A percentile compares a stretch with the other conserved stretches of the same genome.
phyloP scores from a whole-genome alignment of 2,888 invertebrate species.

The Volucella inanis region DNA sequence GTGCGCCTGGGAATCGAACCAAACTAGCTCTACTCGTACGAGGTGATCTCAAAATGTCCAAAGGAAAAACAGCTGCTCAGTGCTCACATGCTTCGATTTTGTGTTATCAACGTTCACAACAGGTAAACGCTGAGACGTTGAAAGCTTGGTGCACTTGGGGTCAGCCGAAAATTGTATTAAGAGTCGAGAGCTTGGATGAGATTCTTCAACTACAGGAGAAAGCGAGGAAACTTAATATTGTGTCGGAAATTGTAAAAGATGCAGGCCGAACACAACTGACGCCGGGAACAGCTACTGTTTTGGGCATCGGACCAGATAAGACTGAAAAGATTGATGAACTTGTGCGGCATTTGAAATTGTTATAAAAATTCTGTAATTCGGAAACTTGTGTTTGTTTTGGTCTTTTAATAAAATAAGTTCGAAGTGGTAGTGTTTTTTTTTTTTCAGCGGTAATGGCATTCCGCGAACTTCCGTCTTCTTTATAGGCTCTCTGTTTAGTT shows the following conservation, averaged over 20 bases:
- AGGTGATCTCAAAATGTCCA: conserved; percentile 89
- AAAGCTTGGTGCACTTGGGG: conserved; percentile 87
- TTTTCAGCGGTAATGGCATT: too few relatives aligned
- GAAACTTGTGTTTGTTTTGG: neutral
- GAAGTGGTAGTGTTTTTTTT: neutral
- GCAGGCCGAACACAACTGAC: conserved; percentile 89
- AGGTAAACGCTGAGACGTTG: conserved; percentile 80
- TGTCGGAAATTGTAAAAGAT: conserved; percentile 86
- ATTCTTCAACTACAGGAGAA: conserved; percentile 84
- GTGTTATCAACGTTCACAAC: conserved; percentile 85
- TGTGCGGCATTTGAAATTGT: conserved; percentile 87
- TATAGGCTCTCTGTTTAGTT: too few relatives aligned
- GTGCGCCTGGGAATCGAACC: conserved; percentile 74
- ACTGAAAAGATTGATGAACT: conserved; percentile 85
- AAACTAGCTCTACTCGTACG: conserved; percentile 91
- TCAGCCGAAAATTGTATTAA: conserved; percentile 90
- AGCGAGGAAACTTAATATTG: conserved; percentile 84
- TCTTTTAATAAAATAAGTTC: conserved; percentile 11
- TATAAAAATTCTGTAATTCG: conserved; percentile 80
- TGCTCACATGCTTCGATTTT: conserved; percentile 91
- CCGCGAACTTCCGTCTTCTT: too few relatives aligned
- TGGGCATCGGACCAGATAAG: conserved; percentile 90
- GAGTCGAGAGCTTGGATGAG: conserved; percentile 84
- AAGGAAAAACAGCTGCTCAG: conserved; percentile 91
- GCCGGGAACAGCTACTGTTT: conserved; percentile 87